Conservation (phyloP, 2,797 vertebrate species). For the Eulemur coronatus region DNA sequence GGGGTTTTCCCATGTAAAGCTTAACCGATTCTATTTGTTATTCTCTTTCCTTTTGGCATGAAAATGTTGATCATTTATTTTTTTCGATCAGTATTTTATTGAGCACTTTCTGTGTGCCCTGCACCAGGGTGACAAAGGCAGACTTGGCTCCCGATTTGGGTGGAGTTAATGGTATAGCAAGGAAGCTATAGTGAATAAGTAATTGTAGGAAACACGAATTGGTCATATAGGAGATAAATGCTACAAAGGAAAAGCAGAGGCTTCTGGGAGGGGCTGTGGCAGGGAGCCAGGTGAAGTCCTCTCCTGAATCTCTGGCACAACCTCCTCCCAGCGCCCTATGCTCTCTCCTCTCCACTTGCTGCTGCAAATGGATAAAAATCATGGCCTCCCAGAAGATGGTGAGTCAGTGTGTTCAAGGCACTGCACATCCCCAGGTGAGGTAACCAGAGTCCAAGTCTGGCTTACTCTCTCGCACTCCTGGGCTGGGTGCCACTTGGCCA, state of each 20-base stretch:
- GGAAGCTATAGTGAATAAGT: not conserved
- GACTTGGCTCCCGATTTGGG: not conserved
- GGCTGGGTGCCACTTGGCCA: not conserved
- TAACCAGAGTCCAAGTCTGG: not conserved
- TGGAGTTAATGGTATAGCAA: not conserved
- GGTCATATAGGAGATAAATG: no score
- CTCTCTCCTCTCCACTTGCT: not conserved
- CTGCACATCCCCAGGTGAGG: not conserved
- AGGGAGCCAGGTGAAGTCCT: not conserved
- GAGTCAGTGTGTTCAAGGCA: not conserved
- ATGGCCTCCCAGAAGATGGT: not conserved
- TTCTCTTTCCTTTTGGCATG: not conserved
- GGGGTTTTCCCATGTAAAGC: not conserved
- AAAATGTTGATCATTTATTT: not conserved
- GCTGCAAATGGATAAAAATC: not conserved
- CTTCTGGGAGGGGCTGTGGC: not conserved
- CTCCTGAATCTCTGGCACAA: not conserved
- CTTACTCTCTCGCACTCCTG: not conserved
- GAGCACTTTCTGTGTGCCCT: not conserved
- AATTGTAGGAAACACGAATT: not conserved
- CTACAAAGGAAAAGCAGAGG: not conserved
- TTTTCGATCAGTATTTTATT: not conserved
- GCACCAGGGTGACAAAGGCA: not conserved
- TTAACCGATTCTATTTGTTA: not conserved
- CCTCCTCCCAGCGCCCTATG: not conserved